phyloP scores from a whole-genome alignment of 2,113 vertebrate species.

The Scalopus aquaticus region DNA sequence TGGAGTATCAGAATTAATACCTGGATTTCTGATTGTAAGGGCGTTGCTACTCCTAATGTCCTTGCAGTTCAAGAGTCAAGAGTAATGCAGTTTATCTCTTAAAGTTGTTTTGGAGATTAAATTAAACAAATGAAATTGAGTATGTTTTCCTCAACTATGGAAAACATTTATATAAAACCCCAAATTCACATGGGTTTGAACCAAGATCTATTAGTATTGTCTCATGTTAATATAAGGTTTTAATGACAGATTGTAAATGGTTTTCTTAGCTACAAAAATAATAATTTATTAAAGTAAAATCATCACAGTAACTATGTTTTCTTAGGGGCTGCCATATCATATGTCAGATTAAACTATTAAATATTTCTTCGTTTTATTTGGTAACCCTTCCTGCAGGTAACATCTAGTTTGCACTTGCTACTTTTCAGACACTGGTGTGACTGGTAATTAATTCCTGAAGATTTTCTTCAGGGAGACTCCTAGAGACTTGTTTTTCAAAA shows the following conservation, averaged over 20 bases:
- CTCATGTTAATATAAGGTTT: background rate
- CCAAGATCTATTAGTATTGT: background rate
- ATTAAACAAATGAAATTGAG: conserved; percentile 13
- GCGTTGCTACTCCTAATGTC: background rate
- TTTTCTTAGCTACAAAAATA: background rate
- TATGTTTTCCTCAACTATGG: background rate
- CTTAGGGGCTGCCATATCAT: background rate
- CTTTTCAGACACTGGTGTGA: background rate
- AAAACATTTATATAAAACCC: background rate
- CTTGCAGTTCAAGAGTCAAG: background rate
- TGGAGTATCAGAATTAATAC: background rate
- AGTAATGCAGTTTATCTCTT: background rate
- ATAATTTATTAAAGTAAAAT: background rate
- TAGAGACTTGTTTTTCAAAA: background rate
- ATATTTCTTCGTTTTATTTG: background rate
- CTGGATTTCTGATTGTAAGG: background rate
- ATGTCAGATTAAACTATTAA: background rate
- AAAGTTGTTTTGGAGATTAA: conserved; percentile 11
- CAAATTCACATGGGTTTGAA: background rate
- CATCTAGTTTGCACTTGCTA: background rate
- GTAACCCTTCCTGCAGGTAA: background rate
- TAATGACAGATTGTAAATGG: background rate
- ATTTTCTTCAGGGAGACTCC: background rate
- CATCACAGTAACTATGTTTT: background rate
- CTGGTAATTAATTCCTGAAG: background rate